Evolutionary conservation across 37 sponge, comb jelly and placozoan genomes (phyloP).

Genomic region (Corticium candelabrum): DNA sequence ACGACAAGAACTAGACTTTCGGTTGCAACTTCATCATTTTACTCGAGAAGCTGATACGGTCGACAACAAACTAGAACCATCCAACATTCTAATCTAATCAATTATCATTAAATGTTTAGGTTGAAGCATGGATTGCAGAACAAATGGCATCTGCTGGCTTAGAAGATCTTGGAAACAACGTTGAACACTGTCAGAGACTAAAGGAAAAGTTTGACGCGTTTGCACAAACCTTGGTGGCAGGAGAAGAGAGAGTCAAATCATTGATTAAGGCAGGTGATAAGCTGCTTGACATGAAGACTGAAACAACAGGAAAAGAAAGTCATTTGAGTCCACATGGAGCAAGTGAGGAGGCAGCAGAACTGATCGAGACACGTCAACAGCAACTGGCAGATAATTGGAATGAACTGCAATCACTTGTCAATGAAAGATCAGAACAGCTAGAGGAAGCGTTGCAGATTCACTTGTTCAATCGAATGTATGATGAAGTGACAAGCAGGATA

Average conservation of each 20-base stretch:
- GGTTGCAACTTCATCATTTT: neutral
- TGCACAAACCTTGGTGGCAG: neutral
- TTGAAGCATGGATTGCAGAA: neutral
- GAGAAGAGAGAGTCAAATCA: neutral
- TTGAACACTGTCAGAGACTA: neutral
- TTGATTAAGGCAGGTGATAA: neutral
- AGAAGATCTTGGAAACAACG: neutral
- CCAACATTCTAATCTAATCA: too few relatives aligned
- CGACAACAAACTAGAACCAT: too few relatives aligned
- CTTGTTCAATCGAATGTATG: neutral
- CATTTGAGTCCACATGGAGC: neutral
- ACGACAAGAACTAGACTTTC: neutral
- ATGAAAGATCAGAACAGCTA: neutral
- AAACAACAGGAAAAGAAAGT: too few relatives aligned
- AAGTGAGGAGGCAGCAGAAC: neutral
- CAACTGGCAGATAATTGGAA: neutral
- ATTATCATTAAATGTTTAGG: neutral
- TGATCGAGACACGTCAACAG: neutral
- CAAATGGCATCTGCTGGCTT: neutral
- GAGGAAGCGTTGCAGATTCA: neutral
- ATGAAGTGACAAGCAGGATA: neutral
- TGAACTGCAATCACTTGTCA: neutral
- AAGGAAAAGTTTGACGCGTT: neutral
- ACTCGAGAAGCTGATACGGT: neutral
- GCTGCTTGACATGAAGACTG: neutral